Conservation (phyloP, 2,113 vertebrate genomes). For the Tetrao urogallus region DNA sequence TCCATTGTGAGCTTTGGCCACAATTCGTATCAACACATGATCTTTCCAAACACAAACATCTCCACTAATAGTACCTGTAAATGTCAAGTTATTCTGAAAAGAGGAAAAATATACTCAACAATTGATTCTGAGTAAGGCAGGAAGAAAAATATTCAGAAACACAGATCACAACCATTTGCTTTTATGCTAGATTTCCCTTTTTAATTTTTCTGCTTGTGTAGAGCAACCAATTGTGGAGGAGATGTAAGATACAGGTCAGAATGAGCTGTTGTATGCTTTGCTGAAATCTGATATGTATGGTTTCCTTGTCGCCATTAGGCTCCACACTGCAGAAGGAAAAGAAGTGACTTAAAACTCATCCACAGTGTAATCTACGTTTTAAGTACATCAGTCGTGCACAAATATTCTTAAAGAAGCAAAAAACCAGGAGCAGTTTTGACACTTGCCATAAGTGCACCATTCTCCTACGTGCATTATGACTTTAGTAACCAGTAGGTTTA, state of each 20-base stretch:
- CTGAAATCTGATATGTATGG: not conserved
- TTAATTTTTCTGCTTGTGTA: not conserved
- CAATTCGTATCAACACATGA: conserved; percentile 92
- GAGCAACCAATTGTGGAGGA: not conserved
- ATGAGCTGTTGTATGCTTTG: not conserved
- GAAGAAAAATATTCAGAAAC: conserved; percentile 42
- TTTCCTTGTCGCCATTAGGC: not conserved
- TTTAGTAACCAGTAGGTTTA: not conserved
- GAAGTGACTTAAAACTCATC: not conserved
- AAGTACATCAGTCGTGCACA: not conserved
- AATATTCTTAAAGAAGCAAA: not conserved
- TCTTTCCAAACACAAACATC: conserved; percentile 99
- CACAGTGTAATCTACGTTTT: not conserved
- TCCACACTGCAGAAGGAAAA: not conserved
- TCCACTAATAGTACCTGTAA: conserved; percentile 99
- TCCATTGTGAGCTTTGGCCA: conserved; percentile 97
- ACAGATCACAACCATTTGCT: not conserved
- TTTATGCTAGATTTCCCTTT: not conserved
- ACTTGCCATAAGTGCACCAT: not conserved
- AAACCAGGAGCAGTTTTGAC: not conserved
- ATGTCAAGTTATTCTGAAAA: conserved; percentile 99
- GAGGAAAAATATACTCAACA: conserved; percentile 75
- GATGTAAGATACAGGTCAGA: not conserved
- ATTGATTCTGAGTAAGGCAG: conserved; percentile 53
- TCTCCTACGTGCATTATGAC: not conserved